These are phyloP conservation scores for Chydorus sphaericus DNA, from an alignment of 2,888 invertebrate species.

Conservation along the genomic window DNA sequence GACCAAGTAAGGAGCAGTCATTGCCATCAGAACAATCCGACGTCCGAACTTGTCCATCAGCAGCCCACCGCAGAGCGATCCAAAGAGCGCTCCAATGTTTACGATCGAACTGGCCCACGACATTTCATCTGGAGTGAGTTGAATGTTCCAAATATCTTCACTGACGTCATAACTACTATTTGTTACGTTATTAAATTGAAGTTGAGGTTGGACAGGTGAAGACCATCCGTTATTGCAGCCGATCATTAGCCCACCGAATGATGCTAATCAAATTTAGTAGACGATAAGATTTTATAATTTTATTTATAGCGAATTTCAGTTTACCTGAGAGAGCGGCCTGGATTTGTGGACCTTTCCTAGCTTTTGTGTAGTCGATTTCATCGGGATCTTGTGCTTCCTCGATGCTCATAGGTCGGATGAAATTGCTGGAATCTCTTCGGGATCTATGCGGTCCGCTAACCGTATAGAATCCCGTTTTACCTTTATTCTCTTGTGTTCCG, in stretches of 20 bases:
- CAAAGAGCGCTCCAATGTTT: conserved; percentile 38
- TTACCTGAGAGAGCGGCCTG: conserved; percentile 4
- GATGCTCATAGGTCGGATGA: no score
- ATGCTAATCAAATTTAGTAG: conserved; percentile 35
- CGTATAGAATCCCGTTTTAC: no score
- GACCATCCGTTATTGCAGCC: conserved; percentile 67
- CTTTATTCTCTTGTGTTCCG: no score
- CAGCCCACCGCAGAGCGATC: conserved; percentile 34
- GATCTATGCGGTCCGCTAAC: no score
- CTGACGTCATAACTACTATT: no score
- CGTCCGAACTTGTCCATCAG: conserved; percentile 38
- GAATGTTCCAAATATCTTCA: background rate
- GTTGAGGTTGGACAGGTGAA: conserved; percentile 37
- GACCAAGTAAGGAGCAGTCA: conserved; percentile 38
- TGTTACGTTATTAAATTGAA: background rate
- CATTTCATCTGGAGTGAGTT: conserved; percentile 16
- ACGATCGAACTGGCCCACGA: conserved; percentile 42
- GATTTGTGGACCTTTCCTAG: background rate
- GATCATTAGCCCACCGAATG: conserved; percentile 60
- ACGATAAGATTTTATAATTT: background rate
- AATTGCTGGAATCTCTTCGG: no score
- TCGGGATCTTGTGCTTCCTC: no score
- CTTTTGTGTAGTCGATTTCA: conserved; percentile 3
- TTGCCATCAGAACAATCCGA: conserved; percentile 36
- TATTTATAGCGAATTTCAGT: no score